Evolutionary conservation across 2,797 vertebrate species (phyloP).

Genomic region (Neosilurus hyrtlii): DNA sequence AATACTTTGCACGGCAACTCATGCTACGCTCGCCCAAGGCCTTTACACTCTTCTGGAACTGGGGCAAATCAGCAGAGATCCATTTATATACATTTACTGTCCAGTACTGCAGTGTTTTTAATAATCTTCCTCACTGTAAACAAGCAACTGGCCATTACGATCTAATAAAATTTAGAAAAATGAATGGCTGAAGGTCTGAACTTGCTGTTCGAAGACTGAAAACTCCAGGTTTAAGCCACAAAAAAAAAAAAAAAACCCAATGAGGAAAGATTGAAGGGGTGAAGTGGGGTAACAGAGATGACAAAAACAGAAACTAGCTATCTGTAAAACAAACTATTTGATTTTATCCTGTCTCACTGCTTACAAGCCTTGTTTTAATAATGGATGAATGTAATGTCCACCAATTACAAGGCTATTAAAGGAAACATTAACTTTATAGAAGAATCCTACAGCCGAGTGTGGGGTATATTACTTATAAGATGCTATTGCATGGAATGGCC

Average conservation of each 20-base stretch:
- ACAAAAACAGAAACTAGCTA: background rate
- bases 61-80: conserved; percentile 57
- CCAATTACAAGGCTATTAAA: conserved; percentile 24
- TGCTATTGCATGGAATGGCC: background rate
- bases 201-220: conserved; percentile 20
- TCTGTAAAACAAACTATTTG: background rate
- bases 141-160: conserved; percentile 61
- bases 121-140: conserved; percentile 63
- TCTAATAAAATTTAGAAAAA: conserved; percentile 71
- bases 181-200: conserved; percentile 61
- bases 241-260: conserved; percentile 12
- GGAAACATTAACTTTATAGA: conserved; percentile 4
- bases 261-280: background rate
- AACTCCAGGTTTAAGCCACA: background rate
- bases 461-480: conserved; percentile 5
- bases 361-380: conserved; percentile 2
- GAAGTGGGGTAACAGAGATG: background rate
- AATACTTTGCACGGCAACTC: conserved; percentile 50
- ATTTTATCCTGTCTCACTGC: background rate
- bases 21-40: conserved; percentile 21
- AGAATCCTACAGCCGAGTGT: conserved; percentile 4
- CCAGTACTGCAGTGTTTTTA: conserved; percentile 44
- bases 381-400: background rate
- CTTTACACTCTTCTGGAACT: conserved; percentile 38
- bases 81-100: conserved; percentile 69